Evolutionary conservation across 2,797 vertebrate genomes (phyloP).

Genomic region (Otolemur crassicaudatus): DNA sequence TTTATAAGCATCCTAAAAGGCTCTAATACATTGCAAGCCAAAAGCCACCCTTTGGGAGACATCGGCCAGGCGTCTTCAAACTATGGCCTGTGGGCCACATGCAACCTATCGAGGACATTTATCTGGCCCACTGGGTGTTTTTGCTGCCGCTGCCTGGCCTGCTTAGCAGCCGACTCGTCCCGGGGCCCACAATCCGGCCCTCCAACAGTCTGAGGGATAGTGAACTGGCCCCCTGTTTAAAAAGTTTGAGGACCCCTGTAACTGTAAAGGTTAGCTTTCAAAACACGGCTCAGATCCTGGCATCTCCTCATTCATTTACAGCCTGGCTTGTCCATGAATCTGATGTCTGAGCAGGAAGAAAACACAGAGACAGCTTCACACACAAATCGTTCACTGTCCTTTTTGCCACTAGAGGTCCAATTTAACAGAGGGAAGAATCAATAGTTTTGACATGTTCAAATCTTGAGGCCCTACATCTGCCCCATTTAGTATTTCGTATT

Average conservation of each 20-base stretch:
- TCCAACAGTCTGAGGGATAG: too few relatives aligned
- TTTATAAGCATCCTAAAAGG: neutral
- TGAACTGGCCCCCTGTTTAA: too few relatives aligned
- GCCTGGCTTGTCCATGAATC: neutral
- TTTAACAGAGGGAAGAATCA: conserved; percentile 17
- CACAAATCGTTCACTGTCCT: neutral
- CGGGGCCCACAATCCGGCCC: too few relatives aligned
- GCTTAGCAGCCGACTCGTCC: too few relatives aligned
- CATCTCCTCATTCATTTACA: neutral
- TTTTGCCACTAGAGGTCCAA: neutral
- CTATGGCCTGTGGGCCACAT: too few relatives aligned
- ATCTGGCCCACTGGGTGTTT: too few relatives aligned
- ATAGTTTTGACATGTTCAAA: neutral
- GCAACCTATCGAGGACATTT: too few relatives aligned
- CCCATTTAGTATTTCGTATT: conserved; percentile 11
- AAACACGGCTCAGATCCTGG: neutral
- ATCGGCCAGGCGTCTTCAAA: too few relatives aligned
- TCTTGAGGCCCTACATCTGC: conserved; percentile 14
- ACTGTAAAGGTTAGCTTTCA: neutral
- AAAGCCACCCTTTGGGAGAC: neutral
- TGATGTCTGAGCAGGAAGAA: neutral
- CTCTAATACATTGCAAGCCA: neutral
- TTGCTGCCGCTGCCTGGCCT: too few relatives aligned
- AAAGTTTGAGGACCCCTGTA: too few relatives aligned
- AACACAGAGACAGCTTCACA: neutral